These are phyloP conservation scores for Macrostomum cliftonense DNA, from an alignment of 2,888 invertebrate genomes.

Conservation along the genomic window DNA sequence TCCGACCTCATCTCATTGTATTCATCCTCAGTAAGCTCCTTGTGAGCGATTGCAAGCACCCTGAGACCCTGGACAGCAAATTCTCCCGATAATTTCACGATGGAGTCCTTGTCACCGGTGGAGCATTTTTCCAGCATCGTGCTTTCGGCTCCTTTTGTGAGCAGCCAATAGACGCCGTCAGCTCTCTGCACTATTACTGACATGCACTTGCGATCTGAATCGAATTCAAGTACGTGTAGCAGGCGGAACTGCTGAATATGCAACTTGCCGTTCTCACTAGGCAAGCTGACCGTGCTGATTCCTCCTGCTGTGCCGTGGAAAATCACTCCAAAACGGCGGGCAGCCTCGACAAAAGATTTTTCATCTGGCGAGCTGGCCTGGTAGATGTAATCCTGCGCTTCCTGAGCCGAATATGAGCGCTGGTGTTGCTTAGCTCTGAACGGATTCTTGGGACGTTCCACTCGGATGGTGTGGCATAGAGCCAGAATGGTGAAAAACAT, in stretches of 20 bases:
- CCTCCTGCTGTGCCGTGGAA: slow-evolving; percentile 2
- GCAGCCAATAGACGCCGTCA: slow-evolving; percentile 1
- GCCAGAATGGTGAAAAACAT: slow-evolving; percentile 9
- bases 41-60: slow-evolving; percentile 60
- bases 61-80: slow-evolving; percentile 47
- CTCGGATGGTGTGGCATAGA: slow-evolving; percentile 10
- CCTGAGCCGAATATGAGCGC: no score
- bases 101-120: background rate
- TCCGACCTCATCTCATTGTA: background rate
- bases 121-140: slow-evolving; percentile 46
- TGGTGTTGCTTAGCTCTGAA: no score
- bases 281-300: no score
- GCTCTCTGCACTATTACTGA: slow-evolving; percentile 54
- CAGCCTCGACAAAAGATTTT: slow-evolving; percentile 71
- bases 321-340: slow-evolving; percentile 25
- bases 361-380: slow-evolving; percentile 66
- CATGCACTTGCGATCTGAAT: slow-evolving; percentile 68
- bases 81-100: slow-evolving; percentile 1
- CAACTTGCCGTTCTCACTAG: no score
- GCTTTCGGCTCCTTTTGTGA: slow-evolving; percentile 65
- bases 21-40: slow-evolving; percentile 15
- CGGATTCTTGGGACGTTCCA: background rate
- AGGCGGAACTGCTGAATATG: no score
- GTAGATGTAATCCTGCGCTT: slow-evolving; percentile 15
- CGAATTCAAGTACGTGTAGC: slow-evolving; percentile 57